A percentile compares a stretch with the other conserved stretches of the same genome.
Conservation (phyloP, 2,113 vertebrate species). For the Geothlypis trichas region DNA sequence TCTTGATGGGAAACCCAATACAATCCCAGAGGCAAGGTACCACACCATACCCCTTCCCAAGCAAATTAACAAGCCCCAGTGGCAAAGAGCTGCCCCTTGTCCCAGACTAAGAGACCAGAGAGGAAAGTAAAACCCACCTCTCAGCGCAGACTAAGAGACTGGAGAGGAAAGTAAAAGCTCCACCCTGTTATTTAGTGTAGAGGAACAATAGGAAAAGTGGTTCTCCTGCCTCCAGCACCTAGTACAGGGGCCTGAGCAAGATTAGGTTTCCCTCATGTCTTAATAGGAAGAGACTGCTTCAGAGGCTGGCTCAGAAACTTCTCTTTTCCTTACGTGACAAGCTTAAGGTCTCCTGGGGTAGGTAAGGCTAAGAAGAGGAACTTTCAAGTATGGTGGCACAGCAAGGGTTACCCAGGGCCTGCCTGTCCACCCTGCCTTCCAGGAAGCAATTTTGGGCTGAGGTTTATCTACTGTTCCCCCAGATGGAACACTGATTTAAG, state of each 20-base stretch:
- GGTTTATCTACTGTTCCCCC: not conserved
- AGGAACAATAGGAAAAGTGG: not conserved
- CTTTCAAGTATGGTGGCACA: not conserved
- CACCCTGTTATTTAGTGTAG: not conserved
- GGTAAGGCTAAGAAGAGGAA: not conserved
- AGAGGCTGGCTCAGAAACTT: not conserved
- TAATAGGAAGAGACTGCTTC: not conserved
- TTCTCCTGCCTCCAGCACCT: not conserved
- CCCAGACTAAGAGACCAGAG: not conserved
- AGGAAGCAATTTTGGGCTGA: not conserved
- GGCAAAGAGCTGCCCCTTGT: not conserved
- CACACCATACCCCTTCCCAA: not conserved
- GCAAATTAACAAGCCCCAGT: not conserved
- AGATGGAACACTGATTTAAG: not conserved
- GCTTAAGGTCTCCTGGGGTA: not conserved
- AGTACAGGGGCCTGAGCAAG: rapidly evolving
- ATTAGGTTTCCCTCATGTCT: not conserved
- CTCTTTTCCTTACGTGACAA: not conserved
- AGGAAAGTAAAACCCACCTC: no score
- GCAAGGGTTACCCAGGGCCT: not conserved
- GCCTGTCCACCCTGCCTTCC: not conserved
- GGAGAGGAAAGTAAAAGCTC: not conserved
- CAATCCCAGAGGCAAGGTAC: not conserved
- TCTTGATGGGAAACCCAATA: rapidly evolving
- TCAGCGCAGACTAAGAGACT: not conserved